Evolutionary conservation across 2,888 invertebrate species (phyloP), one percentile per base, ranked within the genome.

Genomic region (Brachylomia viminalis): DNA sequence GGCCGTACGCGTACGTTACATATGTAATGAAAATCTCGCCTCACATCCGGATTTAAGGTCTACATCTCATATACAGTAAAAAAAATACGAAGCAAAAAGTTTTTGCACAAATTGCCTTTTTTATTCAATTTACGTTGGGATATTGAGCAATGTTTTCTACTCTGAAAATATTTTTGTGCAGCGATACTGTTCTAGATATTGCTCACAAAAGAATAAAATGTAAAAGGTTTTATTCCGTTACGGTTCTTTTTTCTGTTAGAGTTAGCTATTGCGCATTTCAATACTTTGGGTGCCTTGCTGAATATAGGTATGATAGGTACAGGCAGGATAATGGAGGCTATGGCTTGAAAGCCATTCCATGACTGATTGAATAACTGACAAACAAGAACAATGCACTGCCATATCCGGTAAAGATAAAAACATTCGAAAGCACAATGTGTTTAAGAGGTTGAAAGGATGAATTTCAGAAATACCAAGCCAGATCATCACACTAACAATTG

Each of bases 1-100:
- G n/a, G n/a, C n/a, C n/a, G n/a, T n/a, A n/a, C n/a, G n/a, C n/a
- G 66, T 64, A 64, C 61, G 54, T 68, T 65, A 61, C 70, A 11
- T 77, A 54, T 86, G n/a, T n/a, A 84, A 87, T 87, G 84, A 84
- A 87, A 82, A 58, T 59, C 62, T 72, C n/a, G n/a, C 68, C 67
- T 52, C 56, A 23, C 20, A 33, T 58, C 47, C 13, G 27, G 73
- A 85, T 85, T 72, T 62, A 74, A 72, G n/a, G 33, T 64, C 6
- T 30, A 38, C n/a, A 61, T 59, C 47, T 78, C 69, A 30, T 38
- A 56, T 0, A 30, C 64, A 42, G 38, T 33, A 30, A 72, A 72
- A 76, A 76, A 68, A 58, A 54, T n/a, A 64, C 49, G 2, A n/a
- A 3, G 61, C 2, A 64, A 45, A 54, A 62, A 42, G 10, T 54